phyloP scores from a whole-genome alignment of 2,797 vertebrate species.

The Lepus oiostolus region DNA sequence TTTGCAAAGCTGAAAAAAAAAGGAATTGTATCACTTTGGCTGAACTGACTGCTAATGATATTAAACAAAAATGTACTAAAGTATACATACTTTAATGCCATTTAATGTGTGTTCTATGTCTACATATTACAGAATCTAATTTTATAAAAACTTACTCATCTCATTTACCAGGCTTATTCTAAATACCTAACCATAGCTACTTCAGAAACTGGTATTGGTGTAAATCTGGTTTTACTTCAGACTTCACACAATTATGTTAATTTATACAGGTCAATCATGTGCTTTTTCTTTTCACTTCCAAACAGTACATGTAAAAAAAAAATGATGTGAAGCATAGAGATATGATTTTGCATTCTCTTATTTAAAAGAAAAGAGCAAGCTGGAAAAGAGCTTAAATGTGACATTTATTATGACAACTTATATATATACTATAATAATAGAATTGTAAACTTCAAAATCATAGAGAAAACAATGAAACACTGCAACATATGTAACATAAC shows the following conservation, averaged over 20 bases:
- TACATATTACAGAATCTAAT: neutral
- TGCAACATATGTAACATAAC: constrained; percentile 26
- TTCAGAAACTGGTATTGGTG: constrained; percentile 40
- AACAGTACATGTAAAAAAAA: constrained; percentile 27
- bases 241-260: constrained; percentile 27
- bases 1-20: constrained; percentile 16
- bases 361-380: constrained; percentile 54
- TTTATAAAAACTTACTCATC: constrained; percentile 43
- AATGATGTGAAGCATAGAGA: neutral
- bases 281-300: constrained; percentile 36
- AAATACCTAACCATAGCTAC: constrained; percentile 19
- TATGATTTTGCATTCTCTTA: constrained; percentile 22
- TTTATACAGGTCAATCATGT: neutral
- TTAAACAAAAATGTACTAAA: constrained; percentile 46
- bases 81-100: neutral
- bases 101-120: constrained; percentile 9
- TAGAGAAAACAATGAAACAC: constrained; percentile 21
- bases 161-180: constrained; percentile 8
- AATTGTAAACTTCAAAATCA: constrained; percentile 36
- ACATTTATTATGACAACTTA: neutral
- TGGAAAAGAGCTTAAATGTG: neutral
- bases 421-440: neutral
- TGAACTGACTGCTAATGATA: constrained; percentile 29
- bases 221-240: constrained; percentile 26
- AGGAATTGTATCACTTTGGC: constrained; percentile 7